Conservation (phyloP, 2,113 vertebrate genomes). For the Pontoporia blainvillei region DNA sequence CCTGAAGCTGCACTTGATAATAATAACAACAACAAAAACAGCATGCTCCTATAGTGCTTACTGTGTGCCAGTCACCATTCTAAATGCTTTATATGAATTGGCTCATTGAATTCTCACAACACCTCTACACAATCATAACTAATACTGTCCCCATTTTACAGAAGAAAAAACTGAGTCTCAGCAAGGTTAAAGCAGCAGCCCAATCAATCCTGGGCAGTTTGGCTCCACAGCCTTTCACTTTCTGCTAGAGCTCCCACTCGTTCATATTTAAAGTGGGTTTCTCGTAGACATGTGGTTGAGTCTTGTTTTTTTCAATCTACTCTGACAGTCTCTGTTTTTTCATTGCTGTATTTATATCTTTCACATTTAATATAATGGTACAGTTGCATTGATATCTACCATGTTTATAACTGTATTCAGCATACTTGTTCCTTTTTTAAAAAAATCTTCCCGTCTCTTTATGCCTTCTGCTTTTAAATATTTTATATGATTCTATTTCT, state of each 20-base stretch:
- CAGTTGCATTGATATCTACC: not conserved
- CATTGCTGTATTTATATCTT: not conserved
- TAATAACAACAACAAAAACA: not conserved
- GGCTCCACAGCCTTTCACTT: not conserved
- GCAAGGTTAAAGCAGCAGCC: not conserved
- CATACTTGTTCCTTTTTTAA: not conserved
- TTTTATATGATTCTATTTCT: not conserved
- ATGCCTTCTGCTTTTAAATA: not conserved
- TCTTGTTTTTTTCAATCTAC: not conserved
- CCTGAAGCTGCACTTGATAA: not conserved
- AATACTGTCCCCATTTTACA: not conserved
- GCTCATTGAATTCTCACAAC: not conserved
- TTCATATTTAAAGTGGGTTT: not conserved
- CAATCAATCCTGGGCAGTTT: not conserved
- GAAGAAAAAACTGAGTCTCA: not conserved
- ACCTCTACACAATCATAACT: not conserved
- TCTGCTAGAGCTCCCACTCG: not conserved
- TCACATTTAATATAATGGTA: not conserved
- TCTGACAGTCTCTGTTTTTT: not conserved
- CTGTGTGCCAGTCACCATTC: not conserved
- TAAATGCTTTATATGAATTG: not conserved
- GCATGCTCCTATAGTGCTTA: not conserved
- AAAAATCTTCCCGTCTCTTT: not conserved
- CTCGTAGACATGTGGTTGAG: not conserved
- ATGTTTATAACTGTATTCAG: not conserved